These are phyloP conservation scores for Echinops telfairi DNA, from an alignment of 2,113 vertebrate species.

Conservation along the genomic window DNA sequence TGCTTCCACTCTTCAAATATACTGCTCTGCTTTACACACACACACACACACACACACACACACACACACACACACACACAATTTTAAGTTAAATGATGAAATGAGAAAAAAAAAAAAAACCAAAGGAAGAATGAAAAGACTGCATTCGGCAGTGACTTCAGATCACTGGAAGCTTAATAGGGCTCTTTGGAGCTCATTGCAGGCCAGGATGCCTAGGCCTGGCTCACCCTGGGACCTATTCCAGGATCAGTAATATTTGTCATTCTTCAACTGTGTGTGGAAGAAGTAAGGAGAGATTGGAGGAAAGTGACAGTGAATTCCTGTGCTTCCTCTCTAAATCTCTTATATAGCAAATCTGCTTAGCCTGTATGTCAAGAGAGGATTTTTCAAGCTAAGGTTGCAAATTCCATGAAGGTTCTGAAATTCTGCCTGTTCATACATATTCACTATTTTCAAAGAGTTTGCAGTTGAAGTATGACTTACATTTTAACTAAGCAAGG, in stretches of 20 bases:
- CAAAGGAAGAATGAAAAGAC: not conserved
- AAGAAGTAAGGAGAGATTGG: slow-evolving; percentile 52
- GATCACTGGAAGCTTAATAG: not conserved
- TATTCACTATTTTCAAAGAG: slow-evolving; percentile 67
- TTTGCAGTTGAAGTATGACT: slow-evolving; percentile 42
- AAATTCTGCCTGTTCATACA: slow-evolving; percentile 55
- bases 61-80: too few species aligned
- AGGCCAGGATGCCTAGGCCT: not conserved
- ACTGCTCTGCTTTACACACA: not conserved
- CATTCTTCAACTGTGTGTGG: slow-evolving; percentile 47
- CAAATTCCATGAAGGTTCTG: slow-evolving; percentile 63
- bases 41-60: not conserved
- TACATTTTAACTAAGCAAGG: slow-evolving; percentile 44
- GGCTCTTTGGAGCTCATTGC: not conserved
- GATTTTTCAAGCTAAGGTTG: slow-evolving; percentile 70
- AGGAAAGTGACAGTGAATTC: slow-evolving; percentile 56
- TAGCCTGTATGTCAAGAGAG: slow-evolving; percentile 63
- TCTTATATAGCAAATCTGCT: slow-evolving; percentile 66
- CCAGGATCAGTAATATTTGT: slow-evolving; percentile 19
- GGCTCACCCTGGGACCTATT: slow-evolving; percentile 11
- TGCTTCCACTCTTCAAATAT: not conserved
- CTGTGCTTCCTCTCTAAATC: slow-evolving; percentile 67
- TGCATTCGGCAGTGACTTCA: not conserved
- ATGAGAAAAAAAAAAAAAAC: not conserved
- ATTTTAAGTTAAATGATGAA: not conserved